phyloP scores from a whole-genome alignment of 2,797 vertebrate genomes.

The Gorsachius magnificus region DNA sequence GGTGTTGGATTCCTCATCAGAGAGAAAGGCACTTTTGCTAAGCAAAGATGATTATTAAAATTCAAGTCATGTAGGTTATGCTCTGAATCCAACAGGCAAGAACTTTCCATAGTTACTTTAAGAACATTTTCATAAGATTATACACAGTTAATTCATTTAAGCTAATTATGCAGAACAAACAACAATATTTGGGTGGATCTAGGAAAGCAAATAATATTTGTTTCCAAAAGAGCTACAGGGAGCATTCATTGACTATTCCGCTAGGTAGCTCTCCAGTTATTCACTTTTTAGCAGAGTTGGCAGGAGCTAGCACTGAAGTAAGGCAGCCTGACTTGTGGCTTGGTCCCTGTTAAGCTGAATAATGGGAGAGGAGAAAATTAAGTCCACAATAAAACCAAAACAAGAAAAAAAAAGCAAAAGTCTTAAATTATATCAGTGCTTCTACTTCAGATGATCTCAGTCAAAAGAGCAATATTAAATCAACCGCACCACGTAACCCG shows the following conservation, averaged over 20 bases:
- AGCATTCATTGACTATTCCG: not conserved
- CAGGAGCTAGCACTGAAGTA: not conserved
- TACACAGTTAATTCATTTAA: not conserved
- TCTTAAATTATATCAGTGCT: not conserved
- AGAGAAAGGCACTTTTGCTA: not conserved
- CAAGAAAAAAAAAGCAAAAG: not conserved
- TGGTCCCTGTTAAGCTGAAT: not conserved
- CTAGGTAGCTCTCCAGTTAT: not conserved
- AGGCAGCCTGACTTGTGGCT: not conserved
- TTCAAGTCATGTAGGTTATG: slow-evolving; percentile 4
- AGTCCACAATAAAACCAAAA: not conserved
- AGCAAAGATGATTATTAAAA: not conserved
- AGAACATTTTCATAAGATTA: not conserved
- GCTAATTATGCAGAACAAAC: slow-evolving; percentile 28
- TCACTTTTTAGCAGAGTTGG: not conserved
- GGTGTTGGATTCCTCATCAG: not conserved
- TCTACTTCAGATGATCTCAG: not conserved
- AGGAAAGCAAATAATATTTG: not conserved
- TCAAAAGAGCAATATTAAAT: not conserved
- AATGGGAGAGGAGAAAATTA: not conserved
- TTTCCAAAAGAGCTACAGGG: not conserved
- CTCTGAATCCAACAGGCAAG: not conserved
- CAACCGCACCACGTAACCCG: not conserved
- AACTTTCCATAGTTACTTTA: not conserved
- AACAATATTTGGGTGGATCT: slow-evolving; percentile 7